Evolutionary conservation across 2,797 vertebrate genomes (phyloP).

Genomic region (Sebastolobus alascanus): DNA sequence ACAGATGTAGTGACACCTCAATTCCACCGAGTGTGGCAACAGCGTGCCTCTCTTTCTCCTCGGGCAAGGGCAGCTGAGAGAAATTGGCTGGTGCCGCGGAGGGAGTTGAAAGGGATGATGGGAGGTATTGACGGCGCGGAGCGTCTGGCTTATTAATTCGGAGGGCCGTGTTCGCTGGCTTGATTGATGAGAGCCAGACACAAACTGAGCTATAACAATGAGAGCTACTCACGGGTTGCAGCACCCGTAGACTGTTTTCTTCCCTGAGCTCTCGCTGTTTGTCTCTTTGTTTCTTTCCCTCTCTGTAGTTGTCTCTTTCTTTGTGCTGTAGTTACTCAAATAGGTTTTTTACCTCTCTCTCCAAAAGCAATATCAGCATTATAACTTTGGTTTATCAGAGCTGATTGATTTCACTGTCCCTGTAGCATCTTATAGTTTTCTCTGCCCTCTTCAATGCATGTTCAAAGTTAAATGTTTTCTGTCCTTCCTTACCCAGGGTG

Average conservation of each 20-base stretch:
- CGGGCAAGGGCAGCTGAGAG: conserved; percentile 70
- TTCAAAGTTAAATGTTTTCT: background rate
- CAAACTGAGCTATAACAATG: conserved; percentile 72
- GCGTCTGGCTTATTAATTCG: conserved; percentile 76
- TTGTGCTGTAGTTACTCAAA: conserved; percentile 14
- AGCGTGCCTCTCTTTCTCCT: conserved; percentile 59
- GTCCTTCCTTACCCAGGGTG: conserved; percentile 89
- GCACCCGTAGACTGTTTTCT: conserved; percentile 49
- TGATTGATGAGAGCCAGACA: conserved; percentile 80
- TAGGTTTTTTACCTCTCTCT: background rate
- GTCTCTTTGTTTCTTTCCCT: conserved; percentile 34
- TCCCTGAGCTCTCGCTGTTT: conserved; percentile 37
- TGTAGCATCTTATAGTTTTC: background rate
- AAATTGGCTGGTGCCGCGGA: conserved; percentile 67
- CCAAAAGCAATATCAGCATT: conserved; percentile 31
- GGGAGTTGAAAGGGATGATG: conserved; percentile 76
- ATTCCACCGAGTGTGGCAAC: conserved; percentile 69
- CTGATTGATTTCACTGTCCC: conserved; percentile 18
- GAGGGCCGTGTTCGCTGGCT: conserved; percentile 52
- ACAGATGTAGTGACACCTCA: conserved; percentile 75
- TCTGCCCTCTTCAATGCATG: background rate
- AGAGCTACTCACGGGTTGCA: conserved; percentile 56
- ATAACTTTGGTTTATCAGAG: conserved; percentile 17
- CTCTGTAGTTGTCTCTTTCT: conserved; percentile 14
- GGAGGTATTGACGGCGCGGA: conserved; percentile 72